Conservation (phyloP, 2,888 invertebrate species). For the Drosophila rellima region DNA sequence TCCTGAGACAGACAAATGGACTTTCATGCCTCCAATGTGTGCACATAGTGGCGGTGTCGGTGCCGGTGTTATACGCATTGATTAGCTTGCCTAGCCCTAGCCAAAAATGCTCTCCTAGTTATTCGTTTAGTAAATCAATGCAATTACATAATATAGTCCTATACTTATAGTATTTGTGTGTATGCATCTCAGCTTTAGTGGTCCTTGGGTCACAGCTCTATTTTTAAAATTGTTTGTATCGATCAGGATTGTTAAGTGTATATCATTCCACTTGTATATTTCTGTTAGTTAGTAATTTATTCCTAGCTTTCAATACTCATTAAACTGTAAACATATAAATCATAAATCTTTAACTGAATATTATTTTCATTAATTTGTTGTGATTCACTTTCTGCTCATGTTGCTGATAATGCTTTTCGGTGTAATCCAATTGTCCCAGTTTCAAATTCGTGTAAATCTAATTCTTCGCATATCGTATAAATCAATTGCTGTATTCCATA, state of each 20-base stretch:
- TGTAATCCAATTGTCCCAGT: slow-evolving; percentile 40
- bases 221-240: slow-evolving; percentile 52
- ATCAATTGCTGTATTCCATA: slow-evolving; percentile 59
- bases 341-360: background rate
- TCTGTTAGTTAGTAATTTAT: slow-evolving; percentile 57
- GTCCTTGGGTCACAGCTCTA: slow-evolving; percentile 39
- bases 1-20: slow-evolving; percentile 90
- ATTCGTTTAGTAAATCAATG: slow-evolving; percentile 50
- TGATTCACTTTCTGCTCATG: background rate
- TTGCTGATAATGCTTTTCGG: background rate
- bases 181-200: slow-evolving; percentile 68
- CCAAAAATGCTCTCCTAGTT: slow-evolving; percentile 46
- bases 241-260: slow-evolving; percentile 41
- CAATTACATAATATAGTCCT: slow-evolving; percentile 44
- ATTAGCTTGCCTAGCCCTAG: slow-evolving; percentile 58
- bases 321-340: slow-evolving; percentile 22
- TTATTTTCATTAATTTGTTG: background rate
- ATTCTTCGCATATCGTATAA: slow-evolving; percentile 35
- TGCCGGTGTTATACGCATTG: slow-evolving; percentile 92
- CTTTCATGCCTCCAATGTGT: slow-evolving; percentile 91
- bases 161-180: slow-evolving; percentile 24
- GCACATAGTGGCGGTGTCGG: slow-evolving; percentile 96
- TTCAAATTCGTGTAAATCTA: slow-evolving; percentile 23
- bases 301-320: slow-evolving; percentile 66
- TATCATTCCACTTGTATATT: slow-evolving; percentile 69